Base-by-base conservation (phyloP, 2,888 invertebrate genomes). In the Chloroclysta siterata region DNA sequence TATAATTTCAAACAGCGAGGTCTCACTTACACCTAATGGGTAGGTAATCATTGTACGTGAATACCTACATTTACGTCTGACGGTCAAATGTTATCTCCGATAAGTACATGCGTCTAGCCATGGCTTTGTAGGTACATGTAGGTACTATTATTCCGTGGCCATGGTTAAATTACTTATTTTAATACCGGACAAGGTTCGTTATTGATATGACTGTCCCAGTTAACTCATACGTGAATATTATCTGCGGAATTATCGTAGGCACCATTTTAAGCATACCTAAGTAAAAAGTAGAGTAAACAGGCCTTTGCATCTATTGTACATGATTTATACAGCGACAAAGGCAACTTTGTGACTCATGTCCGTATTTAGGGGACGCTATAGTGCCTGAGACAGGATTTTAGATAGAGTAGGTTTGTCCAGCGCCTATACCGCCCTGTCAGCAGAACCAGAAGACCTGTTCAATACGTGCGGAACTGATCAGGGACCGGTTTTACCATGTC, bases 31-130 rank as follows among this genome's bases (percentile, higher is more conserved):
- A 71, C 68, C 11, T 59, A 59, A 59, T 47, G 59, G 17, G 42
- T 60, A 22, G 33, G 8, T 48, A 42, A 44, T 48, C 33, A 42
- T 42, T 72, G 75, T 71, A 74, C 70, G 68, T 72, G 39, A 64
- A 61, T 71, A 70, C 66, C 15, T 57, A 62, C 57, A 8, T 33
- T 29, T 52, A 36, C 62, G 68, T 65, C 67, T 66, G 75, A 72
- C 72, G 76, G 76, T 75, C 73, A 72, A 75, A 70, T 72, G 71
- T 77, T 79, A 79, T 78, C 78, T 74, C 59, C 59, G 66, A 68
- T 53, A 15, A 48, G 36, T 39, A 48, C 42, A 53, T 11, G 48
- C 50, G 46, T 39, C 50, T 58, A 50, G 53, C 56, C 39, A 53
- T 58, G 50, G 53, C 56, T 53, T 42, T 50, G 46, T n/a, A n/a